Conservation (phyloP, 2,113 vertebrate genomes). For the Mesocricetus auratus region DNA sequence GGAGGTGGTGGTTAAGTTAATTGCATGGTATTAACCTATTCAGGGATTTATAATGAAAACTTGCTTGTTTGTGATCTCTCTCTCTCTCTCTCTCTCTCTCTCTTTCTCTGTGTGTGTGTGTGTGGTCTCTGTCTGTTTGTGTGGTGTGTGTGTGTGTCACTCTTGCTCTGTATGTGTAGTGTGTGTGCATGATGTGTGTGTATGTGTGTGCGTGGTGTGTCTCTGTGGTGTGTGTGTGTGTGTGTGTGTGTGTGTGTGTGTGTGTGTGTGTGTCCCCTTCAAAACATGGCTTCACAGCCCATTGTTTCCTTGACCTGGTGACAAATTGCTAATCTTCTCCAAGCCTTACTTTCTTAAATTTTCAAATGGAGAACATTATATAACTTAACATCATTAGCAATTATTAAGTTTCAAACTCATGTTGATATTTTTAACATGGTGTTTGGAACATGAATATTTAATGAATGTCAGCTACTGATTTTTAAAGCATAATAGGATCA, state of each 20-base stretch:
- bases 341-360: background rate
- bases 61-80: background rate
- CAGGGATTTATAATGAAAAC: background rate
- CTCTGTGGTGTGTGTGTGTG: background rate
- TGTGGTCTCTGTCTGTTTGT: too few relatives aligned
- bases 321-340: background rate
- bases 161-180: background rate
- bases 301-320: background rate
- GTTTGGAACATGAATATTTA: background rate
- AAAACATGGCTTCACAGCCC: background rate
- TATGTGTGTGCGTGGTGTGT: too few relatives aligned
- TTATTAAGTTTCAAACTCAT: background rate
- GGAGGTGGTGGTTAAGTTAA: constrained; percentile 43
- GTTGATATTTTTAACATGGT: constrained; percentile 26
- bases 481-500: background rate
- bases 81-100: background rate
- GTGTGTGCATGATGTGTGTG: background rate
- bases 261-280: background rate
- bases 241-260: background rate
- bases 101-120: background rate
- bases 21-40: constrained; percentile 31
- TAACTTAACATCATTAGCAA: constrained; percentile 6
- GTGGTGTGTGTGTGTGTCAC: background rate
- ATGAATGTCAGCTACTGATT: constrained; percentile 26
- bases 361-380: constrained; percentile 29